Evolutionary conservation across 2,888 invertebrate species (phyloP), one percentile per base, ranked within the genome.

Genomic region (Nymphalis urticae): DNA sequence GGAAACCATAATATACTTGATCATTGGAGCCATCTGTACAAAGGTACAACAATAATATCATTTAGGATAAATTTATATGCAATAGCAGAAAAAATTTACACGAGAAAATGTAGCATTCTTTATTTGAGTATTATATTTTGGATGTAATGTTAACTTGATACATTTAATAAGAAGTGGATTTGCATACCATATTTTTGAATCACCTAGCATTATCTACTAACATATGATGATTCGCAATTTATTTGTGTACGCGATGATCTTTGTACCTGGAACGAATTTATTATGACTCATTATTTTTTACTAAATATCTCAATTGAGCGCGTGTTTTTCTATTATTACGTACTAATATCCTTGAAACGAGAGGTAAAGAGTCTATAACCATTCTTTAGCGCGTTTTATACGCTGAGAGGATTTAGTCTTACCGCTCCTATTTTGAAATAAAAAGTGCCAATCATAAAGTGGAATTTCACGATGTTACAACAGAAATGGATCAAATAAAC

Each of bases 151-250:
- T 8, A 36, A 60, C 54, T 66, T 70, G 56, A 60, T 59, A 48
- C 21, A 13, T 51, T 47, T 48, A 61, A 65, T 66, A 42, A 66
- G 62, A 61, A 66, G 51, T 48, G 36, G 24, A 63, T 64, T 54
- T 70, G 56, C 66, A 58, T 62, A 54, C 62, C 59, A 61, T 68
- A 66, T 68, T 65, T 68, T 67, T 61, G 70, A 70, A 60, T 63
- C 66, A 61, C 60, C 47, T 60, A 59, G 36, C 51, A 59, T 63
- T 69, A 63, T 67, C 56, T 62, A 56, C 48, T 48, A 64, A 58
- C 79, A 79, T 75, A 75, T 78, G 77, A 81, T 83, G 83, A 85
- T 85, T 84, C 80, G 83, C 82, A 75, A 82, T 82, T 66, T 83
- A 77, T 77, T 79, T 76, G 68, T 70, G 69, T 72, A 78, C 79